phyloP scores from a whole-genome alignment of 2,113 vertebrate genomes.

The Pterocles gutturalis region DNA sequence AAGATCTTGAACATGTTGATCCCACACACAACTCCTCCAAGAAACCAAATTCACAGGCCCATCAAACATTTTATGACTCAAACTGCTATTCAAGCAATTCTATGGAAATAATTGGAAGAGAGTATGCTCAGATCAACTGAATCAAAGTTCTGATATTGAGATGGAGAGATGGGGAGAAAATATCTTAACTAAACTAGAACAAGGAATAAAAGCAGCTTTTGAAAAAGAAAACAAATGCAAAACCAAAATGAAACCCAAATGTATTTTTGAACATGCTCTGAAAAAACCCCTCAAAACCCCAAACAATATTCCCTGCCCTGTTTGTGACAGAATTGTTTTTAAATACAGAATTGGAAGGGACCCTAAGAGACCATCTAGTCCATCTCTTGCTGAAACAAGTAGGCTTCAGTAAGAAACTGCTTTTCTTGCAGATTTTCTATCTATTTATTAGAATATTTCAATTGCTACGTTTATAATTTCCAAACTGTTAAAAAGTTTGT shows the following conservation, averaged over 20 bases:
- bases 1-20: neutral
- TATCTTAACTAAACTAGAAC: neutral
- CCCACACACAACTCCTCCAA: neutral
- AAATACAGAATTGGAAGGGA: neutral
- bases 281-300: neutral
- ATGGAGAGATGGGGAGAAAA: neutral
- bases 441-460: neutral
- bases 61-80: neutral
- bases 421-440: neutral
- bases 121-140: neutral
- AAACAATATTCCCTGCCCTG: rapidly evolving
- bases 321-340: neutral
- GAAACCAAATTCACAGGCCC: neutral
- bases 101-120: neutral
- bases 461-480: neutral
- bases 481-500: neutral
- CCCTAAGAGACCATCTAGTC: neutral
- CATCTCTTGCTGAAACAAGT: neutral
- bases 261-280: neutral
- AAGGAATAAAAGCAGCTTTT: neutral
- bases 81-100: neutral
- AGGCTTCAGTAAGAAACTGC: neutral
- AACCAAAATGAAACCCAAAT: neutral
- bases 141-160: neutral
- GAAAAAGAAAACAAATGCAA: neutral